A percentile compares a stretch with the other conserved stretches of the same genome.
These are phyloP conservation scores for Drosophila histrio DNA, from an alignment of 2,888 invertebrate species.

Conservation along the genomic window DNA sequence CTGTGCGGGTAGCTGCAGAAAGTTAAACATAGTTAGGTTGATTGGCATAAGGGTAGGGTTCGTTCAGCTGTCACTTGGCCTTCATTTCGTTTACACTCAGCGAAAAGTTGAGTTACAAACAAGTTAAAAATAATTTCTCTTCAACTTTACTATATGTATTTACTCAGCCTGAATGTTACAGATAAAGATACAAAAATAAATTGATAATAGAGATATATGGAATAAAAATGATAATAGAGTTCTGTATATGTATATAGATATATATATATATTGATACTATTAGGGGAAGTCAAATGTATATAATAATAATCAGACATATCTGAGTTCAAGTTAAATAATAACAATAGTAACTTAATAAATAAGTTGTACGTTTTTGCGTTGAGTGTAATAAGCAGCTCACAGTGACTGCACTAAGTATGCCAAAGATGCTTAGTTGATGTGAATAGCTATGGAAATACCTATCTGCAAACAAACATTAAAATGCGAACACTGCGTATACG, in stretches of 20 bases:
- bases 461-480: neutral
- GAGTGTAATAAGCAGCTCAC: conserved; percentile 38
- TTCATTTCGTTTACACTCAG: conserved; percentile 39
- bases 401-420: conserved; percentile 34
- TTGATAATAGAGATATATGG: neutral
- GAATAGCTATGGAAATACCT: conserved; percentile 17
- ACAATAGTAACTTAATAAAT: too few species aligned
- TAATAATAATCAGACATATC: too few species aligned
- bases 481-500: conserved; percentile 30
- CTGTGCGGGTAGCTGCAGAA: conserved; percentile 47
- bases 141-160: too few species aligned
- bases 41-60: conserved; percentile 42
- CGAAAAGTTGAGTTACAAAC: conserved; percentile 20
- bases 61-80: conserved; percentile 29
- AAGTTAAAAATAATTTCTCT: neutral
- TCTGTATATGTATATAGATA: too few species aligned
- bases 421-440: conserved; percentile 34
- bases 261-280: too few species aligned
- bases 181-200: neutral
- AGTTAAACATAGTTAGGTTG: conserved; percentile 50
- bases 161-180: too few species aligned
- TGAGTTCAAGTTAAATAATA: neutral
- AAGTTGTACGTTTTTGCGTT: conserved; percentile 6
- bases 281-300: too few species aligned
- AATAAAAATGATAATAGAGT: too few species aligned